Conservation (phyloP, 2,888 invertebrate species). For the Netelia inedita region DNA sequence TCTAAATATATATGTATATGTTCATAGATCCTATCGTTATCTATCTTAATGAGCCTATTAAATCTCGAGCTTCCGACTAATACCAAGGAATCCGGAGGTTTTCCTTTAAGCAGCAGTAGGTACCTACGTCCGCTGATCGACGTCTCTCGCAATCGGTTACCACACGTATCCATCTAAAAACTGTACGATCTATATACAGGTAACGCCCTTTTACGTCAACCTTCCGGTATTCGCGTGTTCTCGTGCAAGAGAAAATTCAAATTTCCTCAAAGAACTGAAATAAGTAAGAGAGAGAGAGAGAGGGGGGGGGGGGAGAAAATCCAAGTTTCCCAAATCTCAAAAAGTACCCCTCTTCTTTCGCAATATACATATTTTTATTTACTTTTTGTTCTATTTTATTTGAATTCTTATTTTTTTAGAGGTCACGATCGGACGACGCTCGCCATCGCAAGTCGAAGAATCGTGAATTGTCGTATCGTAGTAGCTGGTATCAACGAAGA, state of each 20-base stretch:
- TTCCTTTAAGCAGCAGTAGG: background rate
- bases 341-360: background rate
- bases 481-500: slow-evolving; percentile 21
- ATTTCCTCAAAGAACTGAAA: background rate
- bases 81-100: slow-evolving; percentile 45
- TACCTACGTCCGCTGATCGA: slow-evolving; percentile 29
- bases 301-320: too few species aligned
- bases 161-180: background rate
- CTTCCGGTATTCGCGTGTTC: slow-evolving; percentile 4
- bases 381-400: background rate
- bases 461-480: slow-evolving; percentile 22
- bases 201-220: background rate
- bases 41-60: slow-evolving; percentile 62
- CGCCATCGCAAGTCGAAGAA: slow-evolving; percentile 32
- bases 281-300: background rate
- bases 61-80: slow-evolving; percentile 57
- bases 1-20: slow-evolving; percentile 9
- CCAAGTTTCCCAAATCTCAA: too few species aligned
- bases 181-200: background rate
- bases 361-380: background rate
- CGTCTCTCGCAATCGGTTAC: slow-evolving; percentile 11
- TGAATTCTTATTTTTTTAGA: background rate
- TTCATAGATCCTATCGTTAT: slow-evolving; percentile 57
- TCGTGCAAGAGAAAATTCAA: background rate
- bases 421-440: slow-evolving; percentile 26